phyloP scores from a whole-genome alignment of 2,113 vertebrate genomes.

The Machaerirhynchus nigripectus region DNA sequence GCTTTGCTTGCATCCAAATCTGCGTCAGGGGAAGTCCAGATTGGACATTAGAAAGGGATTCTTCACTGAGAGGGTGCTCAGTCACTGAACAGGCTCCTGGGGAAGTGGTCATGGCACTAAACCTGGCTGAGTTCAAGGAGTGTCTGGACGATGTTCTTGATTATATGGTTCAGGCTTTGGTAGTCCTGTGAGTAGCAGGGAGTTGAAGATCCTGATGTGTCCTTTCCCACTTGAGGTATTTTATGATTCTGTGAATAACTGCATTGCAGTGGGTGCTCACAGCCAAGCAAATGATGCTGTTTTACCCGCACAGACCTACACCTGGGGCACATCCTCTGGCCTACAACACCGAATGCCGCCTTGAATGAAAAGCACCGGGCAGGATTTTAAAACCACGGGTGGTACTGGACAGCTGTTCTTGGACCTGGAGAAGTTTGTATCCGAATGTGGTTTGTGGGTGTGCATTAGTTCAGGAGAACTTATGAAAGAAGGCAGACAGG shows the following conservation, averaged over 20 bases:
- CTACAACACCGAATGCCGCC: background rate
- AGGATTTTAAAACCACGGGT: background rate
- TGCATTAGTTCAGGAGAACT: background rate
- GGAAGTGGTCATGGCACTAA: background rate
- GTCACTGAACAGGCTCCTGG: background rate
- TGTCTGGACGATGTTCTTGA: accelerated
- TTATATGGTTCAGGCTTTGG: background rate
- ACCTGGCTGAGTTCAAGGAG: background rate
- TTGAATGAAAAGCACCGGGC: background rate
- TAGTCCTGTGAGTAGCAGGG: background rate
- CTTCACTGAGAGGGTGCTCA: background rate
- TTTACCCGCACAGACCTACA: background rate
- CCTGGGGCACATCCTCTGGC: background rate
- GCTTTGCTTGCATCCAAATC: background rate
- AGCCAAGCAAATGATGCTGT: background rate
- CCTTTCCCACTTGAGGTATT: background rate
- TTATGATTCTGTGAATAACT: background rate
- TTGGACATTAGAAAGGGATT: background rate
- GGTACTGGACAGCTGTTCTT: background rate
- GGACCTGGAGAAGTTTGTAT: background rate
- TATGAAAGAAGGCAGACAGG: background rate
- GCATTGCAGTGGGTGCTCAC: background rate
- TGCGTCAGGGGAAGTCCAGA: background rate
- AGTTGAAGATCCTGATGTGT: background rate
- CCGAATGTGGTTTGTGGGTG: background rate